Evolutionary conservation across 2,113 vertebrate species (phyloP).

Genomic region (Puffinus mauretanicus): DNA sequence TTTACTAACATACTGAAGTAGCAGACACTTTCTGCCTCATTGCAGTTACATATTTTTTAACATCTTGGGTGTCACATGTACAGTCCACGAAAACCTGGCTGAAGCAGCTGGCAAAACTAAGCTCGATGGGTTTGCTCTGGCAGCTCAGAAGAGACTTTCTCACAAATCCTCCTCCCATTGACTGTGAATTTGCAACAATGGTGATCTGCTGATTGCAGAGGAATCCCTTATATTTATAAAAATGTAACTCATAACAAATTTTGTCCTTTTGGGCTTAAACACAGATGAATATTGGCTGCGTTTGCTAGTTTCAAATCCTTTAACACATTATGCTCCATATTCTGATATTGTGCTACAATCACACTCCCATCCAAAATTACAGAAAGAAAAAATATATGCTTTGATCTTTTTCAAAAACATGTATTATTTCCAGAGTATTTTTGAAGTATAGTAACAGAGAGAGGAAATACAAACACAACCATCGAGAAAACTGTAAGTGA

Average conservation of each 20-base stretch:
- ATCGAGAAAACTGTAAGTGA: neutral
- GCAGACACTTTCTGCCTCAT: neutral
- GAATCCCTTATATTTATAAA: neutral
- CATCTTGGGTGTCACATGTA: neutral
- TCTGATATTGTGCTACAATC: neutral
- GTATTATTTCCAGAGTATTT: neutral
- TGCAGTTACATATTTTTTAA: neutral
- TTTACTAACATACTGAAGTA: neutral
- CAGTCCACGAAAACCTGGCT: neutral
- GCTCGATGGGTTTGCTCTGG: neutral
- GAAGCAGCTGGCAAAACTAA: neutral
- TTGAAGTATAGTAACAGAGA: neutral
- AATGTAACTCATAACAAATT: neutral
- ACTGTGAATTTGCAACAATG: neutral
- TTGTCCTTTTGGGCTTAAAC: neutral
- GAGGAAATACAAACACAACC: neutral
- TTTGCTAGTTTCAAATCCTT: neutral
- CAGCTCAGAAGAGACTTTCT: neutral
- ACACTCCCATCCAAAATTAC: neutral
- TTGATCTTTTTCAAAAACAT: neutral
- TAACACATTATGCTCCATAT: neutral
- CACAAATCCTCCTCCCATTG: neutral
- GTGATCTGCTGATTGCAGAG: neutral
- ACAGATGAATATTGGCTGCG: neutral
- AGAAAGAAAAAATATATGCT: neutral